A percentile compares a stretch with the other conserved stretches of the same genome.
phyloP scores from a whole-genome alignment of 2,797 vertebrate species.

The Steatocranus sp. region DNA sequence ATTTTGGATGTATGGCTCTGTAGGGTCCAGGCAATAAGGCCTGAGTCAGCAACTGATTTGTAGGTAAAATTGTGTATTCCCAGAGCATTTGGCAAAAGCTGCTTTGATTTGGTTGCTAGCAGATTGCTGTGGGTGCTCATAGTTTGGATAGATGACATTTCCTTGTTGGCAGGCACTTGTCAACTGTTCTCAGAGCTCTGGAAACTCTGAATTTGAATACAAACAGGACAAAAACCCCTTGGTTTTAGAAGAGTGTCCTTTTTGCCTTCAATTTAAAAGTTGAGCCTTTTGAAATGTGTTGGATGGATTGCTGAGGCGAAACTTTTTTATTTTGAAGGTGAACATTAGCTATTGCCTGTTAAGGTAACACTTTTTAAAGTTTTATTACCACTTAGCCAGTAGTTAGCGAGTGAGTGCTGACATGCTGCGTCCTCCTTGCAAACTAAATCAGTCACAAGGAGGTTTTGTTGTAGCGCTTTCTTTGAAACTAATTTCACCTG shows the following conservation, averaged over 20 bases:
- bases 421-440: neutral
- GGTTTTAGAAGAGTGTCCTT: neutral
- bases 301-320: fast-evolving
- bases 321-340: neutral
- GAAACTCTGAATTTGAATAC: neutral
- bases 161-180: neutral
- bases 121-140: neutral
- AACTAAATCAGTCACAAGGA: neutral
- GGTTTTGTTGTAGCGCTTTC: neutral
- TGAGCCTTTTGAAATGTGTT: neutral
- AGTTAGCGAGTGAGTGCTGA: fast-evolving
- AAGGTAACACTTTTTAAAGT: neutral
- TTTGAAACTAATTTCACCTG: neutral
- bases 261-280: neutral
- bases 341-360: neutral
- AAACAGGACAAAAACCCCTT: neutral
- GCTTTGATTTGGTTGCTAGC: neutral
- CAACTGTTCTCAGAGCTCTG: neutral
- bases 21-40: neutral
- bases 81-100: fast-evolving
- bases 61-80: neutral
- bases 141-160: fast-evolving
- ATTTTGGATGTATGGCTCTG: neutral
- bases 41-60: neutral
- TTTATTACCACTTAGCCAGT: neutral